Conservation (phyloP, 2,113 vertebrate species). For the Natator depressus region DNA sequence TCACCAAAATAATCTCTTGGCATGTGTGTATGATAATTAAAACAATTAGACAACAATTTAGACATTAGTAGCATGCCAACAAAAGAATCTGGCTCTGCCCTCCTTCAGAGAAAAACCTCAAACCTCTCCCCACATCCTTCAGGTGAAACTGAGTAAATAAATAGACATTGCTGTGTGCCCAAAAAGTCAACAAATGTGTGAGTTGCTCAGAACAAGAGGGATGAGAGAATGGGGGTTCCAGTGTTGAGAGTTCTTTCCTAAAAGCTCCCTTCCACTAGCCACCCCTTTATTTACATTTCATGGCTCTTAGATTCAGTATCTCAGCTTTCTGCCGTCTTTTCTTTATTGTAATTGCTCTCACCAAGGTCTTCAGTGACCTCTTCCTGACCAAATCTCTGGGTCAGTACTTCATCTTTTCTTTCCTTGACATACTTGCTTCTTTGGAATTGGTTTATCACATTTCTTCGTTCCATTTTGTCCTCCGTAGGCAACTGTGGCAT, state of each 20-base stretch:
- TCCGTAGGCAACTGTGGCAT: background rate
- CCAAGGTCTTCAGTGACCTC: background rate
- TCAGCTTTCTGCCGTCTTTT: background rate
- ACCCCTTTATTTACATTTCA: background rate
- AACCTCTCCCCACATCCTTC: background rate
- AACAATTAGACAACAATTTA: background rate
- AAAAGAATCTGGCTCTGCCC: background rate
- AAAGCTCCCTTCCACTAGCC: background rate
- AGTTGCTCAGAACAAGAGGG: background rate
- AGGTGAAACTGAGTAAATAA: conserved; percentile 1
- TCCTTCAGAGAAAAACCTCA: background rate
- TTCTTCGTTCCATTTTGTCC: background rate
- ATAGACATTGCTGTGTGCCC: background rate
- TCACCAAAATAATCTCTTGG: background rate
- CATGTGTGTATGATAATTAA: background rate
- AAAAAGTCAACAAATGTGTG: background rate
- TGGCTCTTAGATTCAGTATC: background rate
- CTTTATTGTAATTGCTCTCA: background rate
- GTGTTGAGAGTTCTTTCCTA: conserved; percentile 9
- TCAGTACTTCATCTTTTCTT: background rate
- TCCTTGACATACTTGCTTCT: background rate
- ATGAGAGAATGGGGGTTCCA: background rate
- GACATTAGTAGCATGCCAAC: background rate
- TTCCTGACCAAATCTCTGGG: background rate
- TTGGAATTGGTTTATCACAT: background rate